phyloP scores from a whole-genome alignment of 2,113 vertebrate species.

The Sterrhoptilus dennistouni region DNA sequence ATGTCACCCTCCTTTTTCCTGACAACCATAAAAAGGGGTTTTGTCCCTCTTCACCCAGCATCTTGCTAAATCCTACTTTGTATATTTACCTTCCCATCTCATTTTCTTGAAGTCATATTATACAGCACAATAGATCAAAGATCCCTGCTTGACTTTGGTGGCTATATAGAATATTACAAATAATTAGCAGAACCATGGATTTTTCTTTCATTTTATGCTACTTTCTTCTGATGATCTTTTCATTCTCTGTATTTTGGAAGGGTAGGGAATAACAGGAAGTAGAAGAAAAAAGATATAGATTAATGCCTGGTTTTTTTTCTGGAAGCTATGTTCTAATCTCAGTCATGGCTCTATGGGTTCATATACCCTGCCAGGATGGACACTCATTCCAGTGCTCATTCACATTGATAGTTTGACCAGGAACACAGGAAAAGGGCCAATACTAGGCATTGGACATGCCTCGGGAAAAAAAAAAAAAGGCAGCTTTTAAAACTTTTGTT shows the following conservation, averaged over 20 bases:
- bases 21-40: constrained; percentile 54
- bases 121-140: constrained; percentile 5
- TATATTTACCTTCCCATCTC: constrained; percentile 21
- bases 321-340: background rate
- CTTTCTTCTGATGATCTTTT: background rate
- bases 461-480: background rate
- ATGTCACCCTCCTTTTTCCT: constrained; percentile 75
- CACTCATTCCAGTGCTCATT: background rate
- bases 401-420: background rate
- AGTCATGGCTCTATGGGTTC: background rate
- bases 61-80: background rate
- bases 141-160: background rate
- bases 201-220: background rate
- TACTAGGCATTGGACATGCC: background rate
- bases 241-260: background rate
- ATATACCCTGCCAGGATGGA: background rate
- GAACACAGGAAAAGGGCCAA: background rate
- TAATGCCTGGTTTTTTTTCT: background rate
- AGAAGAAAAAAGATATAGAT: background rate
- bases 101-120: constrained; percentile 32
- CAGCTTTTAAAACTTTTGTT: background rate
- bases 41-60: background rate
- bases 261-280: background rate
- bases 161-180: background rate
- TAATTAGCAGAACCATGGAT: background rate